Evolutionary conservation across 2,113 vertebrate genomes (phyloP).

Genomic region (Myrmophylax atrothorax): DNA sequence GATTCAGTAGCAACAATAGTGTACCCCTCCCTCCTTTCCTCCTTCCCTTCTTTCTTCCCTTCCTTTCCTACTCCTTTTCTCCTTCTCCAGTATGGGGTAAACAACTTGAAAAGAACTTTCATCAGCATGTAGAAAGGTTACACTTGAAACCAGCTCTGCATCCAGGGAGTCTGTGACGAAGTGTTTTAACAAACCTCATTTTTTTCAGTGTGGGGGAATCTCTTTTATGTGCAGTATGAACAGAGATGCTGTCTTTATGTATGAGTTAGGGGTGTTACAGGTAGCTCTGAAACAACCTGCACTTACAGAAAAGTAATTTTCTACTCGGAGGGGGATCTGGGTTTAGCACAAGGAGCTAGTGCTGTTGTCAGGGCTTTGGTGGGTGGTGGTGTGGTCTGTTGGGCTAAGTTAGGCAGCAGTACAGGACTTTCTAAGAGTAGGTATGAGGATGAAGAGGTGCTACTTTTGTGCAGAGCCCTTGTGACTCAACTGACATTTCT

Average conservation of each 20-base stretch:
- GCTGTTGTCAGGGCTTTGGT: not conserved
- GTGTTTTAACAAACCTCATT: slow-evolving; percentile 26
- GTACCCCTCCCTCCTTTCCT: not conserved
- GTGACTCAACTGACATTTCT: slow-evolving; percentile 68
- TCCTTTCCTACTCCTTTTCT: not conserved
- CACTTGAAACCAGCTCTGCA: slow-evolving; percentile 45
- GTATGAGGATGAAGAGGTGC: slow-evolving; percentile 43
- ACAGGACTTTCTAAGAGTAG: not conserved
- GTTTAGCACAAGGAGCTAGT: not conserved
- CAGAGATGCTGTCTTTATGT: slow-evolving; percentile 2
- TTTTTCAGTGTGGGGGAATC: not conserved
- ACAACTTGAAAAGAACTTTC: slow-evolving; percentile 22
- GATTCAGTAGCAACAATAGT: slow-evolving; percentile 12
- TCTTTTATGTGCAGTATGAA: not conserved
- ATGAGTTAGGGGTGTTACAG: not conserved
- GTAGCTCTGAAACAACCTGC: not conserved
- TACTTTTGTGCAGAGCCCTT: slow-evolving; percentile 53
- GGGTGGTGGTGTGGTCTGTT: not conserved
- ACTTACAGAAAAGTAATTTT: not conserved
- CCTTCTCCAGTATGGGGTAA: not conserved
- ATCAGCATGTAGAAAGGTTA: slow-evolving; percentile 6
- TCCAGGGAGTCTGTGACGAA: slow-evolving; percentile 35
- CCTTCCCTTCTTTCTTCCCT: not conserved
- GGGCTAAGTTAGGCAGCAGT: not conserved
- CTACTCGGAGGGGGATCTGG: not conserved